phyloP scores from a whole-genome alignment of 2,113 vertebrate species.

The Suricata suricatta region DNA sequence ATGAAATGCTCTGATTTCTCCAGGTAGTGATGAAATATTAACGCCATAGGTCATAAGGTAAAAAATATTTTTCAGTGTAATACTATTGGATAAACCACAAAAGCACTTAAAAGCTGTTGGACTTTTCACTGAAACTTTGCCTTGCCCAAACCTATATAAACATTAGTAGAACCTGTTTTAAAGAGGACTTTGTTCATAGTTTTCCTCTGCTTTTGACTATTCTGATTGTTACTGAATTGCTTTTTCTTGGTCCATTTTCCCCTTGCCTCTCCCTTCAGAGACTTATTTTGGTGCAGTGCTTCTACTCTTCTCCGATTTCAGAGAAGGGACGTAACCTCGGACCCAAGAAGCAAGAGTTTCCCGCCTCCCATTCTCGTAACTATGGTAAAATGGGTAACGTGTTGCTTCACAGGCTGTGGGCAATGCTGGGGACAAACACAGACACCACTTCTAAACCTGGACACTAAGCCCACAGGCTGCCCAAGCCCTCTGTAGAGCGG shows the following conservation, averaged over 20 bases:
- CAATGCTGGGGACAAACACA: background rate
- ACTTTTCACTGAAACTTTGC: background rate
- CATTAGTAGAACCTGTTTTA: background rate
- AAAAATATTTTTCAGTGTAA: background rate
- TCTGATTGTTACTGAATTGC: background rate
- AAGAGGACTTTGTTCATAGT: background rate
- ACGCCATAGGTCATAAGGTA: background rate
- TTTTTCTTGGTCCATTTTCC: background rate
- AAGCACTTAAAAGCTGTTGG: background rate
- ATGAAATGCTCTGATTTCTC: background rate
- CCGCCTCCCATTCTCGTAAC: background rate
- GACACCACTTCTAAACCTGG: background rate
- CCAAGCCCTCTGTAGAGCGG: background rate
- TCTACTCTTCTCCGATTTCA: background rate
- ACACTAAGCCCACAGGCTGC: accelerated
- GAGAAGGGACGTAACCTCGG: background rate
- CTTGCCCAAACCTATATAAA: background rate
- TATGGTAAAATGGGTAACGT: background rate
- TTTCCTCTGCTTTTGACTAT: background rate
- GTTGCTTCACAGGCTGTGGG: background rate
- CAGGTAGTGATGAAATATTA: background rate
- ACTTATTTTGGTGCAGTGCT: background rate
- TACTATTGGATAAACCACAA: background rate
- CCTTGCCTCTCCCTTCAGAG: background rate
- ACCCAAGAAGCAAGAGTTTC: background rate